Evolutionary conservation across 2,113 vertebrate genomes (phyloP), one percentile per base, ranked within the genome.

Genomic region (Entelurus aequoreus): DNA sequence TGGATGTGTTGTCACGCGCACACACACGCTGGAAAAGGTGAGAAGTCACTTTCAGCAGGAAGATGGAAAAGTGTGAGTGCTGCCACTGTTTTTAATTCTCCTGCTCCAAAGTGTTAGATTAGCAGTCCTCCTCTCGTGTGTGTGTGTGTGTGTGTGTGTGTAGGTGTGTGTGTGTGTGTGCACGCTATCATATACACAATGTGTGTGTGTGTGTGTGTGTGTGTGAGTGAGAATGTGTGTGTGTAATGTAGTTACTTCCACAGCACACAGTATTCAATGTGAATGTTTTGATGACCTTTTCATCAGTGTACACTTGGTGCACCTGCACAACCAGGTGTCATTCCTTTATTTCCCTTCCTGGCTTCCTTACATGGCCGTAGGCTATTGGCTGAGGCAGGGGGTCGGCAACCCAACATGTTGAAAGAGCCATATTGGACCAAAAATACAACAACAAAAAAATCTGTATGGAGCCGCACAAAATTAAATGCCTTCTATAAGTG

Each of bases 31-130:
- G 48, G 65, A 2, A 19, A 4, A 21, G 50, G 62, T 52, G 59
- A 55, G 44, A 65, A 68, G 46, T 68, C 59, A 19, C 51, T 70
- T 62, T 74, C 65, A 54, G 68, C 42, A 11, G 47, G 56, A 72
- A 69, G 55, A 65, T 40, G 35, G 44, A 50, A 55, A 74, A 72
- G 73, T 70, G 77, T 73, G 72, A 75, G 40, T 42, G 56, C 48
- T 37, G 65, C 48, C 58, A 58, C 61, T 38, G 56, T 1, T 19
- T 63, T 69, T 48, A 19, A 44, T 59, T 47, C 47, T 60, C 35
- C 19, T 38, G 53, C 72, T 60, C 50, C 51, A 2, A 77, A 68
- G 80, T 69, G 79, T 84, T 72, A 81, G 68, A 79, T 83, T 80
- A 69, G 46, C 69, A 71, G 69, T 64, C 62, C 71, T 78, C 71